Evolutionary conservation across 2,888 invertebrate genomes (phyloP), one percentile per base, ranked within the genome.

Genomic region (Loripinus fragilis): DNA sequence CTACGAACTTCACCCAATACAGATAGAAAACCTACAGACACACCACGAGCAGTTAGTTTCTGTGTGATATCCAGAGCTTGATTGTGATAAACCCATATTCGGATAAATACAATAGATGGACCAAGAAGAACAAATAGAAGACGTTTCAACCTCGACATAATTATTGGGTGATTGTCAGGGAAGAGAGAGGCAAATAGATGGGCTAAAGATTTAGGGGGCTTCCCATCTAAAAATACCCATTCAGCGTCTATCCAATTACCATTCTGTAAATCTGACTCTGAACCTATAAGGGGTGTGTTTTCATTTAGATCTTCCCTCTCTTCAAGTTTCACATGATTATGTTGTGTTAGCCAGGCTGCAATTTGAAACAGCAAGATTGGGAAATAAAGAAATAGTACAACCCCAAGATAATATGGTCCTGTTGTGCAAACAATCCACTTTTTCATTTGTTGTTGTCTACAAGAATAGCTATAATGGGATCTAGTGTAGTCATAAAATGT

Each of bases 341-440:
- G 7, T 38, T 17, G 25, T 20, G 8, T 12, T 17, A 33, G 33
- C 7, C n/a, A 2, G 28, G 60, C 17, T 2, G 67, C 25, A 1
- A 20, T n/a, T 10, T 67, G 33, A 17, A 38, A 42, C 25, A 67
- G 41, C 5, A 67, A 28, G 17, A 23, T 35, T 25, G 67, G 67
- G 10, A 42, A 67, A 42, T 41, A 67, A 7, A 67, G n/a, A 20
- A 67, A 67, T 15, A 67, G 12, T 25, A 67, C 1, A 20, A 67
- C 23, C 15, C 67, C 67, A n/a, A 67, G 42, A 25, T 42, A 15
- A 41, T 67, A 67, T 3, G 67, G 67, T 28, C 23, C 41, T 42
- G 38, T 41, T 2, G 67, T 67, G 23, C 67, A 67, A 41, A 42
- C 41, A 8, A 41, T 25, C 67, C 67, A 67, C n/a, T 67, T 67